phyloP scores from a whole-genome alignment of 2,888 invertebrate species.

The Hydrotaea diabolus region DNA sequence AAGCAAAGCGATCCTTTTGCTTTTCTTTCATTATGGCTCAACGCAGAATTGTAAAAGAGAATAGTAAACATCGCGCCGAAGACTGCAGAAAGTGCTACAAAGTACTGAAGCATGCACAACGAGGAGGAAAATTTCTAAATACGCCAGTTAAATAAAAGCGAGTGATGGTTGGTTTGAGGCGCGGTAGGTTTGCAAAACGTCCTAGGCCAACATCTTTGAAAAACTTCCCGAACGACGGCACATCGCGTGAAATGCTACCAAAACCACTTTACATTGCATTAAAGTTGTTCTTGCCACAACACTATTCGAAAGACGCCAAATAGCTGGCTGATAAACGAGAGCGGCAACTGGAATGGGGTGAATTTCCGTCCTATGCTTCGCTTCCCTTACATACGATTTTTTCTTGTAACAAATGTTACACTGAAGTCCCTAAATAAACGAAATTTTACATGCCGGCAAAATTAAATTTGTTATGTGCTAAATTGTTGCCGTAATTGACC shows the following conservation, averaged over 20 bases:
- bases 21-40: slow-evolving; percentile 5
- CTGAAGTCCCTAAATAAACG: too few relatives aligned
- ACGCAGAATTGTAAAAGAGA: slow-evolving; percentile 34
- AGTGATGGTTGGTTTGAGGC: too few relatives aligned
- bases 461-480: too few relatives aligned
- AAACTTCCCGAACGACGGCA: not conserved
- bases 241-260: not conserved
- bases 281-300: not conserved
- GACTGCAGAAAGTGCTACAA: not conserved
- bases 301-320: not conserved
- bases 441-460: too few relatives aligned
- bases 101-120: not conserved
- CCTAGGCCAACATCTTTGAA: not conserved
- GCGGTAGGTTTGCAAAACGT: not conserved
- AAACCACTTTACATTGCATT: not conserved
- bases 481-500: too few relatives aligned
- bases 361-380: too few relatives aligned
- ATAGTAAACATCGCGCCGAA: not conserved
- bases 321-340: not conserved
- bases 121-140: not conserved
- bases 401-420: too few relatives aligned
- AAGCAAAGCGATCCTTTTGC: slow-evolving; percentile 37
- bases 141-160: not conserved
- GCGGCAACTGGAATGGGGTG: too few relatives aligned
- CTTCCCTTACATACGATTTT: too few relatives aligned